These are phyloP conservation scores for Artibeus lituratus DNA, from an alignment of 2,797 vertebrate species.

Conservation along the genomic window DNA sequence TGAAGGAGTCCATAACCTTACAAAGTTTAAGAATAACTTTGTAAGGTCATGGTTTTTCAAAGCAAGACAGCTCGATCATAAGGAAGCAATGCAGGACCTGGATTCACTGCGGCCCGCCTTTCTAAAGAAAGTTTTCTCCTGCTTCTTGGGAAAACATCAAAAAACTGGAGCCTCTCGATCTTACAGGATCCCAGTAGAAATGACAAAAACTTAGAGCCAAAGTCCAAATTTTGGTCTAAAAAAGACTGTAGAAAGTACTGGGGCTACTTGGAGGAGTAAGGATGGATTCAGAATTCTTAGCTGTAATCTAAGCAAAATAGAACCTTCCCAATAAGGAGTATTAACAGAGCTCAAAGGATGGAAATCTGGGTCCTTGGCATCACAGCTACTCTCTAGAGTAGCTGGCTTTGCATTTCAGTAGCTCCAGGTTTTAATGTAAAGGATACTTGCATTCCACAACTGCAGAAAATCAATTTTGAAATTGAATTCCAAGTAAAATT, in stretches of 20 bases:
- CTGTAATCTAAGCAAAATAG: not conserved
- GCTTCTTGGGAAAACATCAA: not conserved
- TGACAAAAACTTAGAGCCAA: not conserved
- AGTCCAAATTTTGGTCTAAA: not conserved
- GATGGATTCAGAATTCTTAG: not conserved
- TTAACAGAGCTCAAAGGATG: not conserved
- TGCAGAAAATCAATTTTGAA: not conserved
- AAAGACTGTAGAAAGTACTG: not conserved
- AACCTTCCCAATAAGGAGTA: not conserved
- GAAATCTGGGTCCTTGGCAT: not conserved
- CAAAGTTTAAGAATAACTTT: slow-evolving; percentile 30
- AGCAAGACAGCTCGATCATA: not conserved
- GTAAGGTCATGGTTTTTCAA: slow-evolving; percentile 52
- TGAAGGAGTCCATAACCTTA: not conserved
- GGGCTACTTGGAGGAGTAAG: not conserved
- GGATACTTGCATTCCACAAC: not conserved
- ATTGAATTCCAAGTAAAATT: slow-evolving; percentile 32
- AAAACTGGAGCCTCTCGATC: not conserved
- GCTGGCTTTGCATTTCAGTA: not conserved
- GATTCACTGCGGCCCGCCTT: not conserved
- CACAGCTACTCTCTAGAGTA: not conserved
- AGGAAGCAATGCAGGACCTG: not conserved
- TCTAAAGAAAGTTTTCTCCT: slow-evolving; percentile 33
- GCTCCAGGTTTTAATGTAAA: not conserved
- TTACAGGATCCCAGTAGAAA: not conserved